A percentile compares a stretch with the other conserved stretches of the same genome.
Conservation (phyloP, 2,113 vertebrate species). For the Charadrius vociferus region DNA sequence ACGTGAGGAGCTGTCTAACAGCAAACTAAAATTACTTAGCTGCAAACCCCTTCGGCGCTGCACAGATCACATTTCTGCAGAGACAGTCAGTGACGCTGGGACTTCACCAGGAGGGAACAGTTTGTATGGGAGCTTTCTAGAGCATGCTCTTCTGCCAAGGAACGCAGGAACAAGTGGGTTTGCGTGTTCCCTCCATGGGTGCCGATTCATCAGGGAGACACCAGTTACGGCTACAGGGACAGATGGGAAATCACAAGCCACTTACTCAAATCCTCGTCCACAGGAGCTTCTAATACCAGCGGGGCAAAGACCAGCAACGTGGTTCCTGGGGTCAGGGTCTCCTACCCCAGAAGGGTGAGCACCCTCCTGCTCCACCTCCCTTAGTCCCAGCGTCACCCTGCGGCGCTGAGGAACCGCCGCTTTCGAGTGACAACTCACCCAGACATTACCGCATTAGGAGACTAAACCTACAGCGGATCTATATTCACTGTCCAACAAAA, state of each 20-base stretch:
- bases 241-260: background rate
- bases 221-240: background rate
- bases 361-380: background rate
- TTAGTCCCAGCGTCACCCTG: background rate
- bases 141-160: background rate
- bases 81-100: fast-evolving
- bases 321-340: background rate
- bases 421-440: fast-evolving
- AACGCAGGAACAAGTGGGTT: fast-evolving
- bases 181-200: background rate
- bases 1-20: background rate
- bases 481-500: background rate
- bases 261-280: fast-evolving
- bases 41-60: background rate
- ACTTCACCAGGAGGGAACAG: background rate
- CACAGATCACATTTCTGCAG: background rate
- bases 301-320: background rate
- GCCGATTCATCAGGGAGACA: background rate
- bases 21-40: background rate
- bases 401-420: background rate
- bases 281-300: fast-evolving
- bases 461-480: background rate
- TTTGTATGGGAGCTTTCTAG: fast-evolving
- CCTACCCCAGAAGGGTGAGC: no score
- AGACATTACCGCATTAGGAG: fast-evolving